phyloP scores from a whole-genome alignment of 2,113 vertebrate genomes.

The Chascanopsetta lugubris region DNA sequence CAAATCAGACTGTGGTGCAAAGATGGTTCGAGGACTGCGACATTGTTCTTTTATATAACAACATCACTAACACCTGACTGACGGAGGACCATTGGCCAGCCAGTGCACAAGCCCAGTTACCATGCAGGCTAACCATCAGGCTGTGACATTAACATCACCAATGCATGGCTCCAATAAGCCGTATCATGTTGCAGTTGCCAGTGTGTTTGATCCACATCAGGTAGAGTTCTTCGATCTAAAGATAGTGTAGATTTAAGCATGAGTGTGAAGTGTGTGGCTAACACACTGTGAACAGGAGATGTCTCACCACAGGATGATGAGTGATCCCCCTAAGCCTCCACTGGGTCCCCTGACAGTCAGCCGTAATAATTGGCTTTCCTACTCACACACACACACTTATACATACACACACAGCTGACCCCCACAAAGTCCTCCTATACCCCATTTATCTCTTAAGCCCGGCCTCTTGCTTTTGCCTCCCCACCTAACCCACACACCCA shows the following conservation, averaged over 20 bases:
- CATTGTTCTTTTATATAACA: conserved; percentile 8
- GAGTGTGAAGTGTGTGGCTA: conserved; percentile 24
- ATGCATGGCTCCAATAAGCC: conserved; percentile 24
- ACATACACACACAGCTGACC: conserved; percentile 50
- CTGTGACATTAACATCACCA: conserved; percentile 24
- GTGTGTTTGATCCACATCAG: neutral
- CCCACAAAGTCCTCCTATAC: conserved; percentile 15
- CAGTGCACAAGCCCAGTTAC: conserved; percentile 10
- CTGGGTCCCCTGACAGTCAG: conserved; percentile 57
- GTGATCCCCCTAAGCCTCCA: conserved; percentile 45
- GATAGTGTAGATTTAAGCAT: conserved; percentile 16
- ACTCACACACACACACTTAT: conserved; percentile 29
- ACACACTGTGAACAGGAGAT: conserved; percentile 43
- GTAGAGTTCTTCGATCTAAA: conserved; percentile 11
- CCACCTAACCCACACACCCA: conserved; percentile 18
- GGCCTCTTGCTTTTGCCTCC: conserved; percentile 36
- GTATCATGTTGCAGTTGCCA: too few species aligned
- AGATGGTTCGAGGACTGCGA: conserved; percentile 11
- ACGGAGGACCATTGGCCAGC: conserved; percentile 18
- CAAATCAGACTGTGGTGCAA: neutral
- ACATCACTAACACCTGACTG: conserved; percentile 16
- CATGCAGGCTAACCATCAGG: conserved; percentile 1
- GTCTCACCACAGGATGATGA: conserved; percentile 65
- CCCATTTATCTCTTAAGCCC: conserved; percentile 41
- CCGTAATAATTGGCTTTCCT: conserved; percentile 65